Evolutionary conservation across 1,140 invertebrate genomes (phyloP), one percentile per base, ranked within the genome.

Genomic region (Diabrotica undecimpunctata): DNA sequence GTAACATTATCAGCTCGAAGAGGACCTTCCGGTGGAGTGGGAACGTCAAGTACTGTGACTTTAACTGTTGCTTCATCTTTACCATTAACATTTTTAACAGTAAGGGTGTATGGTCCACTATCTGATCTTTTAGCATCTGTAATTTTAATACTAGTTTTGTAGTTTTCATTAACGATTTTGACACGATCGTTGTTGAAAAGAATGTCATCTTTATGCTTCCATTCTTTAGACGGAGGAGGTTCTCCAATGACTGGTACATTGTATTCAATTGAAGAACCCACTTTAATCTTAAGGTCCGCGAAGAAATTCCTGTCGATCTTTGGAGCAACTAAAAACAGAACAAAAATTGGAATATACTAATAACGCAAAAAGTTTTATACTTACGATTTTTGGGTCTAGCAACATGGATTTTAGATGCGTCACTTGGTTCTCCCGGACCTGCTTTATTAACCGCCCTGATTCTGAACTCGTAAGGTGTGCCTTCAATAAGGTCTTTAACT

Each of bases 221-320:
- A 99, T 82, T 92, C 90, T 73, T 97, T 98, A 14, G 83, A 88
- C 70, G 97, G 95, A 65, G 93, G 92, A 0, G 97, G 97, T 79
- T 97, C 95, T 39, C 96, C 97, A 70, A 83, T 89, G 38, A 97
- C 95, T 13, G 96, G 96, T 5, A 99, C 92, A 75, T 95, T 91
- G 70, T 98, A 90, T 76, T 96, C 92, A 79, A 97, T 95, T 78
- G 92, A 90, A 77, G 94, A 90, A 53, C 97, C 96, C 50, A 94
- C 96, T 68, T 90, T 88, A 56, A 96, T 87, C 75, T 95, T 96
- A 70, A 99, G 90, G 77, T 98, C 92, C 61, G 91, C 81, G 85
- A 99, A 90, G 66, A 93, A 92, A 79, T 95, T 95, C 38, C 93
- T 86, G 78, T 97, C 95, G 78, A 99, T 97, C 77, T 91, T 94